These are phyloP conservation scores for Drosophila saltans DNA, from an alignment of 1,140 invertebrate species.

Conservation along the genomic window DNA sequence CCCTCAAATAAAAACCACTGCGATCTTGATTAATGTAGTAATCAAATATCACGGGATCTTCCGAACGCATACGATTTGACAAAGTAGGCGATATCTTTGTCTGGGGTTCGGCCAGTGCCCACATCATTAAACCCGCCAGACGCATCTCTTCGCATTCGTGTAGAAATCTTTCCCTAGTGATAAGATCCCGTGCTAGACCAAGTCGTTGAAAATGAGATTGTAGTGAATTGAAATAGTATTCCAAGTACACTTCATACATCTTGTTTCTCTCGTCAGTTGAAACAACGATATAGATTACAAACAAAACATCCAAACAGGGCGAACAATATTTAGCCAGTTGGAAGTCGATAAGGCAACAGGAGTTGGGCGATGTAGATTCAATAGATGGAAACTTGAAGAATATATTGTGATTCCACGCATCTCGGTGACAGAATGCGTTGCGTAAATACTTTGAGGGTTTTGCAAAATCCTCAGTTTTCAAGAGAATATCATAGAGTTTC, in stretches of 20 bases:
- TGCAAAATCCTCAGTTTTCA: constrained; percentile 54
- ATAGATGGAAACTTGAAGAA: constrained; percentile 84
- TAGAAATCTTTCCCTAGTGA: constrained; percentile 41
- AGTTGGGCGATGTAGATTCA: constrained; percentile 52
- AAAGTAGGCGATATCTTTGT: constrained; percentile 56
- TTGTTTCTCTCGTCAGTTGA: constrained; percentile 8
- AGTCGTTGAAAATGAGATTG: constrained; percentile 34
- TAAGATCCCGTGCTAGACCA: constrained; percentile 8
- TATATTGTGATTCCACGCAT: constrained; percentile 87
- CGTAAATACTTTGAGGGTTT: constrained; percentile 49
- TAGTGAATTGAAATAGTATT: constrained; percentile 49
- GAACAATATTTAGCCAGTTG: constrained; percentile 85
- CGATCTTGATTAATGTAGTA: constrained; percentile 70
- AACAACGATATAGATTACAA: constrained; percentile 63
- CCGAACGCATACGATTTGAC: constrained; percentile 44
- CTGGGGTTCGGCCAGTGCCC: constrained; percentile 63
- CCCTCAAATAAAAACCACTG: constrained; percentile 56
- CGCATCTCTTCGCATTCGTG: constrained; percentile 47
- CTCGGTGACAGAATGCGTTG: constrained; percentile 86
- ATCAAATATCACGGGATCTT: constrained; percentile 68
- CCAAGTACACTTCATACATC: constrained; percentile 44
- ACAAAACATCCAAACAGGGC: constrained; percentile 85
- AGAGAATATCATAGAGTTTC: constrained; percentile 66
- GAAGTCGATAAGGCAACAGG: constrained; percentile 86
- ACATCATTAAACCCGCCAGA: constrained; percentile 46